Percentiles rank a stretch among this genome's conserved stretches.
Evolutionary conservation across 1,140 invertebrate genomes (phyloP).

Genomic region (Lordiphosa collinella): DNA sequence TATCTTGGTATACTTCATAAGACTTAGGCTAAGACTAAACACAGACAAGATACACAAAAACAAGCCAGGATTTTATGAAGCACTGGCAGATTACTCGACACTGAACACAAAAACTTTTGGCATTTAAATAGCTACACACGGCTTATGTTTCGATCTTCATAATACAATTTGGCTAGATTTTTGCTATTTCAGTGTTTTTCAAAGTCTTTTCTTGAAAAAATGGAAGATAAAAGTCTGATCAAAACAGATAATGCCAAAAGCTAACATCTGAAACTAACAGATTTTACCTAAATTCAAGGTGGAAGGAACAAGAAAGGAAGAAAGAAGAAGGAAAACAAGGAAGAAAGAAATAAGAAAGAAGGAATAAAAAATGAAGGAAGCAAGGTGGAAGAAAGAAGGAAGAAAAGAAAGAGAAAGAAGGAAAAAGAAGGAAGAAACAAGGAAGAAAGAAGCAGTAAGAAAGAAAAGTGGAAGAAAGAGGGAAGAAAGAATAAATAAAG

Average conservation of each 20-base stretch:
- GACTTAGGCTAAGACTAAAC: constrained; percentile 47
- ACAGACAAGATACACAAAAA: constrained; percentile 52
- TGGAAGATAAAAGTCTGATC: constrained; percentile 79
- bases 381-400: too few relatives aligned
- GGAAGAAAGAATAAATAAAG: too few relatives aligned
- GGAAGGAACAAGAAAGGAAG: too few relatives aligned
- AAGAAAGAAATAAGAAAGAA: too few relatives aligned
- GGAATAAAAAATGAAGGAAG: too few relatives aligned
- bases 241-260: constrained; percentile 63
- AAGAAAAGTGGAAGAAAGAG: too few relatives aligned
- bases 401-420: too few relatives aligned
- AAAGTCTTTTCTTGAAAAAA: constrained; percentile 58
- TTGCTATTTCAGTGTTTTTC: constrained; percentile 28
- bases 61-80: constrained; percentile 34
- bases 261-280: neutral
- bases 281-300: too few relatives aligned
- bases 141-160: constrained; percentile 42
- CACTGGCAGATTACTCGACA: constrained; percentile 47
- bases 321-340: too few relatives aligned
- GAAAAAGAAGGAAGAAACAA: too few relatives aligned
- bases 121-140: constrained; percentile 44
- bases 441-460: too few relatives aligned
- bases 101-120: constrained; percentile 55
- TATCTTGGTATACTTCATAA: constrained; percentile 58
- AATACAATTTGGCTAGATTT: constrained; percentile 47